Evolutionary conservation across 1,140 invertebrate genomes (phyloP), one percentile per base, ranked within the genome.

Genomic region (Papilio polytes): DNA sequence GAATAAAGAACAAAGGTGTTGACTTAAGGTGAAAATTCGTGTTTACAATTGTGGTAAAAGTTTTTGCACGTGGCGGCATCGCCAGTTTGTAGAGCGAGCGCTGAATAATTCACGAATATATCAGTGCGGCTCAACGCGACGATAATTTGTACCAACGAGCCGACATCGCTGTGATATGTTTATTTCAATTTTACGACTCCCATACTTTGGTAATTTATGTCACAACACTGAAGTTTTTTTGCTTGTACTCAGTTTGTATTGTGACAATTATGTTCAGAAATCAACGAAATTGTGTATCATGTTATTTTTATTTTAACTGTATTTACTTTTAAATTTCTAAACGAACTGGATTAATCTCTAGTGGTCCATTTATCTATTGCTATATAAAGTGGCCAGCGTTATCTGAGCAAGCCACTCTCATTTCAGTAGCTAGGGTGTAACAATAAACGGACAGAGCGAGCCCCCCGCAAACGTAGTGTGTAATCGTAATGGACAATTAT

Each of bases 401-500:
- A 74, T 74, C 72, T 44, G 72, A 46, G 44, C 18, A 9, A n/a
- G n/a, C 72, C 72, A 74, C 44, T 74, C 44, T 22, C 72, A 46
- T 74, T 74, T 22, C 72, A 20, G 18, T 6, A 73, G 72, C 26
- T 18, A 70, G 63, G 63, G 63, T 70, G 63, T 70, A 70, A 70
- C 63, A 15, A 13, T 70, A 70, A 70, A 70, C 63, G 22, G 22
- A 12, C 63, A 31, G 26, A 36, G 53, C 22, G 76, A 41, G 76
- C 78, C 85, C 86, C 84, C 86, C 80, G 74, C 81, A 83, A 59
- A 26, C 80, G 56, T 70, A 31, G 26, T 70, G 80, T 74, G 80
- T 82, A 84, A 87, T 90, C 85, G 85, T 91, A 90, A 90, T 91
- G 93, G 91, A 92, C 93, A 93, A 94, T 94, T 94, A 94, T 94